Percentiles rank a stretch among this genome's conserved stretches.
These are phyloP conservation scores for Lacanobia wlatinum DNA, from an alignment of 2,888 invertebrate species.

Conservation along the genomic window DNA sequence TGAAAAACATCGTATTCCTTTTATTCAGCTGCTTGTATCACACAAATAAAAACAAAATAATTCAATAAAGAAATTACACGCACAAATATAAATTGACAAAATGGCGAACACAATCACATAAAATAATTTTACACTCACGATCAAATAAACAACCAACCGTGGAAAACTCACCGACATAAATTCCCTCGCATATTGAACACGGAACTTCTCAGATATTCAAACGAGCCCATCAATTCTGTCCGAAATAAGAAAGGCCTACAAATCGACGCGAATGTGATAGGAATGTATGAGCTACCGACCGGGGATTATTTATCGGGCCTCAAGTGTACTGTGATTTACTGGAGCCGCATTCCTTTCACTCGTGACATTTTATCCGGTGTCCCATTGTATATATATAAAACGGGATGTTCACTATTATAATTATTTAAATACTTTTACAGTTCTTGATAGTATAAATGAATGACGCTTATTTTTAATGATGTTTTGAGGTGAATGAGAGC, in stretches of 20 bases:
- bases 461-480: background rate
- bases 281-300: conserved; percentile 51
- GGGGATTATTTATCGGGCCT: conserved; percentile 59
- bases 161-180: conserved; percentile 39
- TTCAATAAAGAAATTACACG: background rate
- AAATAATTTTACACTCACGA: conserved; percentile 20
- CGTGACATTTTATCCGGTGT: conserved; percentile 45
- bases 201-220: conserved; percentile 58
- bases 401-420: conserved; percentile 6
- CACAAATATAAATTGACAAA: background rate
- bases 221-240: conserved; percentile 59
- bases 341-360: conserved; percentile 35
- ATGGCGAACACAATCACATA: background rate
- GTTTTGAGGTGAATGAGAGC: too few relatives aligned
- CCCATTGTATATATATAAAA: conserved; percentile 4
- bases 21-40: too few relatives aligned
- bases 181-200: conserved; percentile 50
- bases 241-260: conserved; percentile 60
- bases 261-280: conserved; percentile 51
- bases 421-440: conserved; percentile 17
- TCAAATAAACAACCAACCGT: conserved; percentile 21
- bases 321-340: conserved; percentile 63
- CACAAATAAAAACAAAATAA: background rate
- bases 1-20: background rate
- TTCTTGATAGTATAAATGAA: background rate